Evolutionary conservation across 2,888 invertebrate genomes (phyloP), one percentile per base, ranked within the genome.

Genomic region (Trichopria drosophilae): DNA sequence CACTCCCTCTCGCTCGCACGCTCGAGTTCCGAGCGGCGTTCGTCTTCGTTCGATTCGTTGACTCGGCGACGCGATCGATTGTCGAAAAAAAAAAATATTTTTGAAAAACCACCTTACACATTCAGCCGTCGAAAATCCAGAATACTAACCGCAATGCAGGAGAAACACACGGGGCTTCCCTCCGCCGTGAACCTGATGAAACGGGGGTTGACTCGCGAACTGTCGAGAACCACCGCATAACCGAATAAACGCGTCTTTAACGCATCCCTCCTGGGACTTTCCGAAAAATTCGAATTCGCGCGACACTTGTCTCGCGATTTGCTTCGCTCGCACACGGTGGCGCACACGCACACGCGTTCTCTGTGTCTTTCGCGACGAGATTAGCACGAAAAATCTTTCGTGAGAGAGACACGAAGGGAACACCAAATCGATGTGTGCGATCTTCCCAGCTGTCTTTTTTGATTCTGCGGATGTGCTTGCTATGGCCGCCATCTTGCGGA

Each of bases 371-470:
- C n/a, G n/a, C n/a, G n/a, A n/a, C n/a, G n/a, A n/a, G n/a, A n/a
- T n/a, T n/a, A n/a, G n/a, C n/a, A 58, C 59, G 55, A 44, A 57
- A 55, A 59, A 63, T 62, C 60, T 62, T 59, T 53, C 59, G n/a
- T n/a, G n/a, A n/a, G n/a, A n/a, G n/a, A n/a, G 62, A 60, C 60
- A 63, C 59, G 62, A 59, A 64, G 63, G 57, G 58, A 51, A 65
- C 61, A 63, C 67, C 68, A 64, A 71, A 71, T 71, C 71, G 69
- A 71, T 70, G 70, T 69, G 70, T 68, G 58, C 50, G 68, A 68
- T 67, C 66, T 69, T 69, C 66, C 62, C 70, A 69, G 68, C 71
- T 69, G 70, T 71, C 71, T 71, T 71, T 71, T 71, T 69, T 66
- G 66, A 71, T 67, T 70, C 69, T 70, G 68, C 70, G 64, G 70